These are phyloP conservation scores for Aptenodytes forsteri DNA, from an alignment of 2,113 vertebrate genomes.

Conservation along the genomic window DNA sequence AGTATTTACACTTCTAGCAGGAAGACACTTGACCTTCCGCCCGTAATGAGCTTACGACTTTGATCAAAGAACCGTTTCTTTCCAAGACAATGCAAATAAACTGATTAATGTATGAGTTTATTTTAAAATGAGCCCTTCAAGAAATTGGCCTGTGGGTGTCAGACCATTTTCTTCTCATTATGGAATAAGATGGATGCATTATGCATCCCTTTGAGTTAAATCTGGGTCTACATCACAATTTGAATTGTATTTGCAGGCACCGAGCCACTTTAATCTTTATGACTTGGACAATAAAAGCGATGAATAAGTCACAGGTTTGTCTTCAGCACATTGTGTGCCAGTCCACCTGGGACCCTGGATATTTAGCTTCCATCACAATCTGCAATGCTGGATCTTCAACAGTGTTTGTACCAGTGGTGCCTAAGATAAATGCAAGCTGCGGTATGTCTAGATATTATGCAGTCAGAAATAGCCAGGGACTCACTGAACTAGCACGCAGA, in stretches of 20 bases:
- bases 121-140: conserved; percentile 9
- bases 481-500: neutral
- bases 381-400: neutral
- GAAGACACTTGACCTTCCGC: neutral
- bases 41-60: neutral
- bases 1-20: neutral
- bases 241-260: conserved; percentile 2
- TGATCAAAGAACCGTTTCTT: neutral
- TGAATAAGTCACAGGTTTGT: conserved; percentile 1
- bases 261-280: neutral
- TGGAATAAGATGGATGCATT: neutral
- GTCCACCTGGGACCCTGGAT: neutral
- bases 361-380: neutral
- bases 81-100: neutral
- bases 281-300: neutral
- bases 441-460: neutral
- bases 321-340: neutral
- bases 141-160: neutral
- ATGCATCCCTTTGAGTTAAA: conserved; percentile 3
- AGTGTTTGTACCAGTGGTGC: neutral
- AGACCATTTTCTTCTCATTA: neutral
- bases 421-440: neutral
- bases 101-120: neutral
- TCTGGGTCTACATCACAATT: neutral
- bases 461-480: neutral